phyloP scores from a whole-genome alignment of 2,113 vertebrate genomes.

The Zosterops japonicus region DNA sequence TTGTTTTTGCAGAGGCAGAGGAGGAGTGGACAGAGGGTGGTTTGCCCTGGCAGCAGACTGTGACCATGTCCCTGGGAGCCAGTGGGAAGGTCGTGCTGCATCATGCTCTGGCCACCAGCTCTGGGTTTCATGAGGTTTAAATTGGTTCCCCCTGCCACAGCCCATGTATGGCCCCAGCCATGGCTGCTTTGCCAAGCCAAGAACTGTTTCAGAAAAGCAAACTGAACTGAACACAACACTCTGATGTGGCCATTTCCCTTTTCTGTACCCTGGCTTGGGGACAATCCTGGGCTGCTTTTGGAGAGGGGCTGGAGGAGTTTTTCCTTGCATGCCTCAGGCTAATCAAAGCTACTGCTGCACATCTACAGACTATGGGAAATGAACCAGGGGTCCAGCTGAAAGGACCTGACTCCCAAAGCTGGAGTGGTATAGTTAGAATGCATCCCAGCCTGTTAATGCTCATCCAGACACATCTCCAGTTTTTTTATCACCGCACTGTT shows the following conservation, averaged over 20 bases:
- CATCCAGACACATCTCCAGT: neutral
- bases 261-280: neutral
- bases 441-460: neutral
- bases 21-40: neutral
- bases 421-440: neutral
- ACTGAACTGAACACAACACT: neutral
- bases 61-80: neutral
- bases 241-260: rapidly evolving
- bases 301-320: neutral
- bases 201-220: neutral
- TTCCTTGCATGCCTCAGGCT: neutral
- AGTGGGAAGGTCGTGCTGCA: rapidly evolving
- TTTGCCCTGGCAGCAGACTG: neutral
- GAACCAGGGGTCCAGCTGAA: neutral
- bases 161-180: rapidly evolving
- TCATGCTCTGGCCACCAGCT: neutral
- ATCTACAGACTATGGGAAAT: neutral
- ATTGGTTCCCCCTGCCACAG: neutral
- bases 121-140: neutral
- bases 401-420: neutral
- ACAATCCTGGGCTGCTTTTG: neutral
- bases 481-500: neutral
- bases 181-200: neutral
- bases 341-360: neutral
- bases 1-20: neutral